These are phyloP conservation scores for Cyclura pinguis DNA, from an alignment of 2,797 vertebrate species.

Conservation along the genomic window DNA sequence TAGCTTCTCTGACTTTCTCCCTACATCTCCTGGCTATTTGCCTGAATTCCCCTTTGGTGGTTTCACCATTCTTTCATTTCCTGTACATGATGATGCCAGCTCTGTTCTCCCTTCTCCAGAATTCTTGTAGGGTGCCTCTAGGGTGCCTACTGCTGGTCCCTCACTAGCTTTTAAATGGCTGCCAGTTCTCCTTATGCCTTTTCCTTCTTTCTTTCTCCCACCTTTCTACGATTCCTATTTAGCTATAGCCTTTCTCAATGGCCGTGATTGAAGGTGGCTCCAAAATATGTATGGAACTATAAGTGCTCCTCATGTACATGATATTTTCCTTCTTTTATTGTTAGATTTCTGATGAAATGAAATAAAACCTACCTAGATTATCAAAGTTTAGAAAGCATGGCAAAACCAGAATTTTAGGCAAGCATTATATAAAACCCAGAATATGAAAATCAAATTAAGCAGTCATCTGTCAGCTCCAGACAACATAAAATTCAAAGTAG, in stretches of 20 bases:
- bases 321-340: neutral
- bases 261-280: neutral
- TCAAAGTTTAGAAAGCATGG: neutral
- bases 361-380: neutral
- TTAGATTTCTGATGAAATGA: neutral
- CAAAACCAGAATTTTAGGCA: slow-evolving; percentile 25
- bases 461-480: slow-evolving; percentile 44
- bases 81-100: too few relatives aligned
- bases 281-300: neutral
- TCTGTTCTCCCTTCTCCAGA: too few relatives aligned
- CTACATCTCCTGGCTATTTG: too few relatives aligned
- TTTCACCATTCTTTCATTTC: too few relatives aligned
- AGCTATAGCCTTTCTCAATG: neutral
- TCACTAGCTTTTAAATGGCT: too few relatives aligned
- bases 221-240: neutral
- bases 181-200: neutral
- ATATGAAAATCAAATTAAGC: slow-evolving; percentile 25
- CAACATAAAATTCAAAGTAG: slow-evolving; percentile 67
- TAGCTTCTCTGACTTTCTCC: too few relatives aligned
- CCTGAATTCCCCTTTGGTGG: too few relatives aligned
- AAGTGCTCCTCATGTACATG: neutral
- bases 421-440: slow-evolving; percentile 36
- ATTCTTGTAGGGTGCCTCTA: too few relatives aligned
- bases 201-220: neutral
- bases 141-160: too few relatives aligned